A percentile compares a stretch with the other conserved stretches of the same genome.
phyloP scores from a whole-genome alignment of 1,140 invertebrate species.

The Prorops nasuta region DNA sequence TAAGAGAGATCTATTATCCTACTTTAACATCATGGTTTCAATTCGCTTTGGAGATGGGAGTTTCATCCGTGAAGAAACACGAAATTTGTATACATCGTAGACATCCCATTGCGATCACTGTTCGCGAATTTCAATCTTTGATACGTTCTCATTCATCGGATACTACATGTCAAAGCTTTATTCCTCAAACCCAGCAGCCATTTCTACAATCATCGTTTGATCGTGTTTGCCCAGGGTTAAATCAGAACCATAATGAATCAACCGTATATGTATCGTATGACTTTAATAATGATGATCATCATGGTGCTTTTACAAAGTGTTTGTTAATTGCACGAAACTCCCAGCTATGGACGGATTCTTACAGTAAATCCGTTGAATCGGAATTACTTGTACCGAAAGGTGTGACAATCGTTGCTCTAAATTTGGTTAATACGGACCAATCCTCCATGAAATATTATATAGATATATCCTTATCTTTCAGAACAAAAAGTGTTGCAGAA shows the following conservation, averaged over 20 bases:
- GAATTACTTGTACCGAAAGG: slow-evolving; percentile 53
- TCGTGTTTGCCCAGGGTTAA: slow-evolving; percentile 3
- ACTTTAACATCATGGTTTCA: slow-evolving; percentile 62
- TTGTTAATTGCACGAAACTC: slow-evolving; percentile 67
- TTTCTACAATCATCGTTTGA: slow-evolving; percentile 26
- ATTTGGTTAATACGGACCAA: too few relatives aligned
- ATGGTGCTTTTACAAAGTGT: slow-evolving; percentile 48
- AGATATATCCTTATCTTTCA: too few relatives aligned
- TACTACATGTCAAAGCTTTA: slow-evolving; percentile 47
- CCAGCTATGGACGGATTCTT: slow-evolving; percentile 62
- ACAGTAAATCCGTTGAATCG: slow-evolving; percentile 33
- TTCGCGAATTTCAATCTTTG: slow-evolving; percentile 61
- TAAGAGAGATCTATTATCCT: slow-evolving; percentile 58
- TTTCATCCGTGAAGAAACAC: slow-evolving; percentile 60
- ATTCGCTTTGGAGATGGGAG: slow-evolving; percentile 59
- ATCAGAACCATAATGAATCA: slow-evolving; percentile 23
- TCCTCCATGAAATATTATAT: too few relatives aligned
- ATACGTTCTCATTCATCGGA: slow-evolving; percentile 54
- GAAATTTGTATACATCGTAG: slow-evolving; percentile 53
- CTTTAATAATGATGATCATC: slow-evolving; percentile 43
- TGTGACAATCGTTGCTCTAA: too few relatives aligned
- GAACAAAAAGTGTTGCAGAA: slow-evolving; percentile 63
- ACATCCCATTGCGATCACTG: slow-evolving; percentile 55
- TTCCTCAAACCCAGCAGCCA: slow-evolving; percentile 43
- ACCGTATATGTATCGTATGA: slow-evolving; percentile 56